Percentiles rank a stretch among this genome's conserved stretches.
These are phyloP conservation scores for Lordiphosa andalusiaca DNA, from an alignment of 2,888 invertebrate genomes.

Conservation along the genomic window DNA sequence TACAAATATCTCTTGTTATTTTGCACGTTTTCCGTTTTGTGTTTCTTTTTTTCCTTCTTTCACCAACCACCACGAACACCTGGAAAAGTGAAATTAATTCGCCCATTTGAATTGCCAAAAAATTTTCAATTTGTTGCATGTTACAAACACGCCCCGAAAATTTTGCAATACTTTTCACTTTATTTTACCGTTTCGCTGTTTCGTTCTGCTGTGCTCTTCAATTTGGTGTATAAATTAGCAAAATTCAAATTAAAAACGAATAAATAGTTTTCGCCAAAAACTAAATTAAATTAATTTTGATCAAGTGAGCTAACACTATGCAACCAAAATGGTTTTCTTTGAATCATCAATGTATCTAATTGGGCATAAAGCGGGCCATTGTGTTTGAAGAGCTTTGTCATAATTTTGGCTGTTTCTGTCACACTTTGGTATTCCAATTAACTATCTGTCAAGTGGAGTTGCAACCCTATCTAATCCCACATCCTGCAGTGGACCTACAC, in stretches of 20 bases:
- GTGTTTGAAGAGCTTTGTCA: no score
- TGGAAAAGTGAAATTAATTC: conserved; percentile 19
- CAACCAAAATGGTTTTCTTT: neutral
- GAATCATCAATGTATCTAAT: no score
- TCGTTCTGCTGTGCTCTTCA: conserved; percentile 12
- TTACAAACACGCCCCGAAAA: conserved; percentile 2
- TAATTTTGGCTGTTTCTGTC: no score
- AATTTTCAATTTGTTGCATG: conserved; percentile 29
- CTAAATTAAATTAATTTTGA: neutral
- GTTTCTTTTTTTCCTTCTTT: conserved; percentile 6
- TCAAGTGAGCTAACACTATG: neutral
- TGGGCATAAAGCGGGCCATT: no score
- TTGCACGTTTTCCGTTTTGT: conserved; percentile 18
- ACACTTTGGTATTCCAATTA: no score
- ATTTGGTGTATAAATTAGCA: conserved; percentile 20
- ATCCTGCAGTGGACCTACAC: no score
- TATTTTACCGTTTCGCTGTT: conserved; percentile 18
- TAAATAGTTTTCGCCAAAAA: conserved; percentile 8
- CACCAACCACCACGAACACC: neutral
- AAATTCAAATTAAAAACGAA: conserved; percentile 17
- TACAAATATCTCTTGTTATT: conserved; percentile 11
- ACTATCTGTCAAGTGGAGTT: no score
- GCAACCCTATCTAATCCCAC: no score
- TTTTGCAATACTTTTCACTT: neutral
- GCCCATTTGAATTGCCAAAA: conserved; percentile 23